phyloP scores from a whole-genome alignment of 2,113 vertebrate genomes.

The Sapayoa aenigma region DNA sequence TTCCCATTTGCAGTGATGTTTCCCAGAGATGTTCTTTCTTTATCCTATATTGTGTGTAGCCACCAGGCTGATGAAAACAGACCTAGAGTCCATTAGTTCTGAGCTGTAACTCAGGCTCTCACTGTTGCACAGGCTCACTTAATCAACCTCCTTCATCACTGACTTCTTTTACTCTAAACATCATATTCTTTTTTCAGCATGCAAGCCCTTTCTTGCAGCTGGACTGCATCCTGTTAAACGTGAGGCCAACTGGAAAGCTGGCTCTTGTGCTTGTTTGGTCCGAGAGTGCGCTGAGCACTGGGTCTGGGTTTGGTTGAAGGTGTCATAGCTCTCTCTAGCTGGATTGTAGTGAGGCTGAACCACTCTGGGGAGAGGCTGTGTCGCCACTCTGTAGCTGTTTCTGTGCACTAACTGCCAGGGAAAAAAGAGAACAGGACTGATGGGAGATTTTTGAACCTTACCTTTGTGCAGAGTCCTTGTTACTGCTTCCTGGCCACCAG shows the following conservation, averaged over 20 bases:
- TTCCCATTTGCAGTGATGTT: background rate
- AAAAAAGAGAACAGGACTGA: background rate
- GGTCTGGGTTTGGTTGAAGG: background rate
- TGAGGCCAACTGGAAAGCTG: background rate
- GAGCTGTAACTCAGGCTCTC: background rate
- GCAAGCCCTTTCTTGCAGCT: background rate
- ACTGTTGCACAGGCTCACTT: background rate
- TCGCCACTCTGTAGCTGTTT: background rate
- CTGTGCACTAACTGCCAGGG: background rate
- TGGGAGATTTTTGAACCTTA: background rate
- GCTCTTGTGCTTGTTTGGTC: background rate
- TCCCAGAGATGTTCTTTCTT: background rate
- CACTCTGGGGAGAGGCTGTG: background rate
- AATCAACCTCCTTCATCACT: background rate
- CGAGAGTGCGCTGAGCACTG: background rate
- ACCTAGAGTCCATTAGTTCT: background rate
- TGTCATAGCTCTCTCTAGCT: background rate
- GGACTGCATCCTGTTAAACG: background rate
- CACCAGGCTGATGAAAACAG: background rate
- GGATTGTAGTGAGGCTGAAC: background rate
- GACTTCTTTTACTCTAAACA: background rate
- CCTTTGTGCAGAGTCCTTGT: background rate
- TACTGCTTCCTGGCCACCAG: background rate
- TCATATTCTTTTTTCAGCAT: background rate
- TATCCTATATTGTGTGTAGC: background rate